phyloP scores from a whole-genome alignment of 2,113 vertebrate species.

The Pavo muticus region DNA sequence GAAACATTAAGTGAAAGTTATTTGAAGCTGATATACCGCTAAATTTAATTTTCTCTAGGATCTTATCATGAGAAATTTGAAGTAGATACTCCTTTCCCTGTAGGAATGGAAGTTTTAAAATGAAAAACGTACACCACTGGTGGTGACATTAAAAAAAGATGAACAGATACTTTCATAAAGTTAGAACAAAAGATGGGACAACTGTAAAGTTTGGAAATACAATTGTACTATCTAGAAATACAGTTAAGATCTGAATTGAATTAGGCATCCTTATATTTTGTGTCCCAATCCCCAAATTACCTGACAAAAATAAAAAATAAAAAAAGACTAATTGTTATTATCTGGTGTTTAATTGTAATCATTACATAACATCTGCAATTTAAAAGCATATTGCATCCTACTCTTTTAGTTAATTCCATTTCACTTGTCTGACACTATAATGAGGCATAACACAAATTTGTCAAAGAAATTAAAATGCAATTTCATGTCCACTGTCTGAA shows the following conservation, averaged over 20 bases:
- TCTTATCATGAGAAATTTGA: not conserved
- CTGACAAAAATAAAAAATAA: not conserved
- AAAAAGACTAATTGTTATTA: not conserved
- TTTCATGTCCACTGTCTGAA: not conserved
- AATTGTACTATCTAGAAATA: not conserved
- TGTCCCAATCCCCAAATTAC: not conserved
- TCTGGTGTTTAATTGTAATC: not conserved
- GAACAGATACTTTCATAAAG: not conserved
- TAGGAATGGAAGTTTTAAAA: not conserved
- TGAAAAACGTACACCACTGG: not conserved
- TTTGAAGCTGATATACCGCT: not conserved
- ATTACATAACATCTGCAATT: not conserved
- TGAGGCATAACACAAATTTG: not conserved
- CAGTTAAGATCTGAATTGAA: not conserved
- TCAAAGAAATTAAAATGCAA: not conserved
- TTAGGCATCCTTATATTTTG: not conserved
- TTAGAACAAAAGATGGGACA: not conserved
- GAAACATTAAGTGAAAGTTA: slow-evolving; percentile 5
- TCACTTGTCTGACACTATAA: not conserved
- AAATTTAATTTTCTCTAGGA: slow-evolving; percentile 6
- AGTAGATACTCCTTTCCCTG: not conserved
- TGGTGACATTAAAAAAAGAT: not conserved
- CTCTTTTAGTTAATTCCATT: not conserved
- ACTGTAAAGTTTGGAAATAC: not conserved
- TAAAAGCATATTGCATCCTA: not conserved